Evolutionary conservation across 2,113 vertebrate genomes (phyloP), one percentile per base, ranked within the genome.

Genomic region (Elanoides forficatus): DNA sequence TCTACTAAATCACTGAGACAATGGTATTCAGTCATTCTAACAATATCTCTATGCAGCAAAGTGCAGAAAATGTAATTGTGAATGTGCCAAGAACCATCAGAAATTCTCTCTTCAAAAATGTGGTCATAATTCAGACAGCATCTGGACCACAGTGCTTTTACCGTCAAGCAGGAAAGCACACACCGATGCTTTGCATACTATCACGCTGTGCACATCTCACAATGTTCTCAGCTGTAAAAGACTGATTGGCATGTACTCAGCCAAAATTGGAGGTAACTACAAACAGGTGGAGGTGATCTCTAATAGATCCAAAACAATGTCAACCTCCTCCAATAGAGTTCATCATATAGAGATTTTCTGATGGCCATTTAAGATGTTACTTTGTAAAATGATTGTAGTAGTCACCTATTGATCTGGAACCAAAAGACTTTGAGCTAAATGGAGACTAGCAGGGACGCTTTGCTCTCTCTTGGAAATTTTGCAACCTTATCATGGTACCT

Each of bases 141-240:
- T 50, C 2, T 3, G 50, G 32, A 10, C 47, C 59, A 11, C 36
- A 30, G 23, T 36, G 40, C 29, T 84, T 59, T 78, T 74, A 50
- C 13, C 4, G 4, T 40, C 18, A 63, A 75, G 53, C 63, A 78
- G 60, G 26, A 56, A 43, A 63, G 43, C 36, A 7, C 2, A 0
- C n/a, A 48, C 21, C 0, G 0, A 8, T 62, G 42, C 20, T 56
- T 86, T 73, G 76, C 52, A 7, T 22, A 29, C 16, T n/a, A 63
- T 55, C 45, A 55, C 1, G 1, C 55, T 0, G 0, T 32, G 36
- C 32, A 11, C 45, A 34, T 55, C 76, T 71, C 14, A 0, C 18
- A 21, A 0, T 6, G 13, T 65, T 56, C 62, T 36, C 36, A 81
- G 82, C 59, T 88, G 21, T 45, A 34, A 38, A 82, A 53, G 25